These are phyloP conservation scores for Eueremaeus valkanovi DNA, from an alignment of 2,888 invertebrate species.

Conservation along the genomic window DNA sequence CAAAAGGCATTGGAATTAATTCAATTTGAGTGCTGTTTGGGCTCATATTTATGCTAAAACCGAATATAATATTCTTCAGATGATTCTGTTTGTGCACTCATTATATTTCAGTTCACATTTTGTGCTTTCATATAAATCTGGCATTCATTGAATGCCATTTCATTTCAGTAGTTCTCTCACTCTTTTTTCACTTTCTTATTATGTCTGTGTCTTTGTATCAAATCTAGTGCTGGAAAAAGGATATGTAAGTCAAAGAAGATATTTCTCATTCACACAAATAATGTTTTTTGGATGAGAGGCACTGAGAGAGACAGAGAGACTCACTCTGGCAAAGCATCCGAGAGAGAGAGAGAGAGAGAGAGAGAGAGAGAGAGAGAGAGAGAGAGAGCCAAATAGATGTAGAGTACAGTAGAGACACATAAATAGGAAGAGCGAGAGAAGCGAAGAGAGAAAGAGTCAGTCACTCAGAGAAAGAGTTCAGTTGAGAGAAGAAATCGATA, in stretches of 20 bases:
- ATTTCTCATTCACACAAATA: neutral
- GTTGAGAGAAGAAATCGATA: conserved; percentile 29
- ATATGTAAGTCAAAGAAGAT: neutral
- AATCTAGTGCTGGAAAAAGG: neutral
- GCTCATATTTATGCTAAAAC: too few relatives aligned
- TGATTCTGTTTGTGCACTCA: neutral
- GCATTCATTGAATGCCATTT: neutral
- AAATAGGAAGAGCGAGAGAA: neutral
- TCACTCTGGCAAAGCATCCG: too few relatives aligned
- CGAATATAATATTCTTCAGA: neutral
- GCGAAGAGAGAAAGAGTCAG: neutral
- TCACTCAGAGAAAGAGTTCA: neutral
- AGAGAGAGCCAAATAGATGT: neutral
- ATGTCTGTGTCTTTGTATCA: neutral
- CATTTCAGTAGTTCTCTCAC: neutral
- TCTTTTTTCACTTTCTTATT: neutral
- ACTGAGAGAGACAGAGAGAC: neutral
- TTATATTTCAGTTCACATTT: conserved; percentile 7
- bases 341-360: neutral
- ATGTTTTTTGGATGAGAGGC: neutral
- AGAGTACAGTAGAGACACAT: neutral
- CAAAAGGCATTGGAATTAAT: too few relatives aligned
- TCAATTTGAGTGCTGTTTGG: too few relatives aligned
- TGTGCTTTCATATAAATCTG: neutral
- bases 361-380: neutral